These are phyloP conservation scores for Rhorus exstirpatorius DNA, from an alignment of 2,888 invertebrate genomes.

Conservation along the genomic window DNA sequence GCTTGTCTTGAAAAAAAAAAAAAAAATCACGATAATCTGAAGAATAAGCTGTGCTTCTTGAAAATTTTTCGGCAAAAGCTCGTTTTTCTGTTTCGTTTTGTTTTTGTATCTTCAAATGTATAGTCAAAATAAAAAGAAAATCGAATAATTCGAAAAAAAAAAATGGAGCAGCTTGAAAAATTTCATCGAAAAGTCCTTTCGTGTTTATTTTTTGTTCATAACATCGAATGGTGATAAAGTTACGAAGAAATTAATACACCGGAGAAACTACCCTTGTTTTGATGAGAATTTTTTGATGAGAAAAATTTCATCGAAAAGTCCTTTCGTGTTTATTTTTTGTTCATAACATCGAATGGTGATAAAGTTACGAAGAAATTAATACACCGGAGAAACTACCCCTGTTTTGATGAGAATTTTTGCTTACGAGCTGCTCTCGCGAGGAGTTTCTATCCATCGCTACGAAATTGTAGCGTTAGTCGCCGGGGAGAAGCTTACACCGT, in stretches of 20 bases:
- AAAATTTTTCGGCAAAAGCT: no score
- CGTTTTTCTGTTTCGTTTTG: background rate
- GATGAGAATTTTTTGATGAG: background rate
- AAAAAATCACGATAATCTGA: background rate
- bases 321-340: background rate
- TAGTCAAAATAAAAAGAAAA: no score
- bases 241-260: constrained; percentile 7
- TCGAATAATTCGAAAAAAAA: background rate
- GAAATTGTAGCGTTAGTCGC: constrained; percentile 75
- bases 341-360: background rate
- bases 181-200: background rate
- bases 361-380: constrained; percentile 14
- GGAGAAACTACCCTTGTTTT: constrained; percentile 16
- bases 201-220: constrained; percentile 1
- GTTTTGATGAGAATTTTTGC: background rate
- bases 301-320: constrained; percentile 1
- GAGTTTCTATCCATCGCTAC: constrained; percentile 77
- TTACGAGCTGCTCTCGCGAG: constrained; percentile 62
- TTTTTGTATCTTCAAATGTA: background rate
- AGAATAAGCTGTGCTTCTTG: no score
- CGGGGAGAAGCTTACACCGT: constrained; percentile 73
- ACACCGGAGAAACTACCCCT: constrained; percentile 10
- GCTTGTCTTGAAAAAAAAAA: background rate
- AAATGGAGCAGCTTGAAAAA: background rate
- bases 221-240: background rate